These are phyloP conservation scores for Dasyprocta punctata DNA, from an alignment of 2,113 vertebrate genomes.

Conservation along the genomic window DNA sequence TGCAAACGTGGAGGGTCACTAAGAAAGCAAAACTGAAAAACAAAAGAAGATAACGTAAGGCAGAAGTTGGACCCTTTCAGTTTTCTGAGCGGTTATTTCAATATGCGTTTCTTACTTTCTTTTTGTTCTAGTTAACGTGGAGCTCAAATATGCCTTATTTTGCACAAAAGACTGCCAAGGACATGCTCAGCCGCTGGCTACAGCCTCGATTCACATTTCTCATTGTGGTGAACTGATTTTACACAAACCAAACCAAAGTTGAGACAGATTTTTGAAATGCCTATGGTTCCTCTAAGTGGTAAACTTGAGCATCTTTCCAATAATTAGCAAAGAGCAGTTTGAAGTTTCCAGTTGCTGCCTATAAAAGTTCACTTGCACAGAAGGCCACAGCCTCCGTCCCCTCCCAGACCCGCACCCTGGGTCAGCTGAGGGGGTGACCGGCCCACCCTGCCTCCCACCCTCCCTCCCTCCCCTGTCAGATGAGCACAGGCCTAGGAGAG, in stretches of 20 bases:
- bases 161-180: slow-evolving; percentile 72
- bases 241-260: slow-evolving; percentile 49
- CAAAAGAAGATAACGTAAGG: too few relatives aligned
- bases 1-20: not conserved
- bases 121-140: slow-evolving; percentile 43
- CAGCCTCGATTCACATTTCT: slow-evolving; percentile 56
- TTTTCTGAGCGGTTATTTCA: not conserved
- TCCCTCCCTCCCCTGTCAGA: not conserved
- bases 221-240: slow-evolving; percentile 49
- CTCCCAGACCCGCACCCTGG: not conserved
- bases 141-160: slow-evolving; percentile 66
- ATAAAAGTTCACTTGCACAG: not conserved
- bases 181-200: slow-evolving; percentile 66
- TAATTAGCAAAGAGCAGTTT: not conserved
- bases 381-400: not conserved
- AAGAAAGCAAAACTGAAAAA: not conserved
- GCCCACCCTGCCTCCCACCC: not conserved
- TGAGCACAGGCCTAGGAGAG: not conserved
- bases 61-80: not conserved
- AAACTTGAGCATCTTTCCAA: slow-evolving; percentile 61
- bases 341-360: slow-evolving; percentile 38
- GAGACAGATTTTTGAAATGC: slow-evolving; percentile 54
- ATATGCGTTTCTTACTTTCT: not conserved
- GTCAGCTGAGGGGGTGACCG: not conserved
- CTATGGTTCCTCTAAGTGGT: slow-evolving; percentile 48